These are phyloP conservation scores for Acanthosepion esculentum DNA, from an alignment of 2,888 invertebrate species.

Conservation along the genomic window DNA sequence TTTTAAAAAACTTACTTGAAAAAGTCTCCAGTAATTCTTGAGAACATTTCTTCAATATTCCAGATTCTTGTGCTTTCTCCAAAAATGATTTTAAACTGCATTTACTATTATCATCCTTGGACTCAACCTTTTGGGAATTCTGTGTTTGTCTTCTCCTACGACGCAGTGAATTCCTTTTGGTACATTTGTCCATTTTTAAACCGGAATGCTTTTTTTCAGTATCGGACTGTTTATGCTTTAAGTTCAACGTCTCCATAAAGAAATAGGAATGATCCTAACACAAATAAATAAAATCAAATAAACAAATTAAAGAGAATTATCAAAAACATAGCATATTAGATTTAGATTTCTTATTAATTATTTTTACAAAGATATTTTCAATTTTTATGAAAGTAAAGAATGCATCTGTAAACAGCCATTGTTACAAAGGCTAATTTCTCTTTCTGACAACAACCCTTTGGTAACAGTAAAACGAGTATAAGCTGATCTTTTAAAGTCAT, in stretches of 20 bases:
- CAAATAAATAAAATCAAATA: not conserved
- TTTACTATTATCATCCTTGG: not conserved
- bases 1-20: not conserved
- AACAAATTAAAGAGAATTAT: not conserved
- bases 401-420: no score
- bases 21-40: constrained; percentile 17
- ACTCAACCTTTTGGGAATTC: not conserved
- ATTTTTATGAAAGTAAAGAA: no score
- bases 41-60: not conserved
- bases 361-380: no score
- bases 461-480: no score
- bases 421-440: no score
- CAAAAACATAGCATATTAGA: not conserved
- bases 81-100: not conserved
- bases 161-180: not conserved
- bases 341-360: no score
- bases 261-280: not conserved
- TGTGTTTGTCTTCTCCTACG: not conserved
- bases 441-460: no score
- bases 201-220: not conserved
- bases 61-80: not conserved
- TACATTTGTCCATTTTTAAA: not conserved
- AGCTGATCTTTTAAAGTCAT: no score
- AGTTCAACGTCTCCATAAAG: not conserved
- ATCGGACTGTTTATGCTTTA: not conserved